These are phyloP conservation scores for Zeus faber DNA, from an alignment of 2,113 vertebrate species.

Conservation along the genomic window DNA sequence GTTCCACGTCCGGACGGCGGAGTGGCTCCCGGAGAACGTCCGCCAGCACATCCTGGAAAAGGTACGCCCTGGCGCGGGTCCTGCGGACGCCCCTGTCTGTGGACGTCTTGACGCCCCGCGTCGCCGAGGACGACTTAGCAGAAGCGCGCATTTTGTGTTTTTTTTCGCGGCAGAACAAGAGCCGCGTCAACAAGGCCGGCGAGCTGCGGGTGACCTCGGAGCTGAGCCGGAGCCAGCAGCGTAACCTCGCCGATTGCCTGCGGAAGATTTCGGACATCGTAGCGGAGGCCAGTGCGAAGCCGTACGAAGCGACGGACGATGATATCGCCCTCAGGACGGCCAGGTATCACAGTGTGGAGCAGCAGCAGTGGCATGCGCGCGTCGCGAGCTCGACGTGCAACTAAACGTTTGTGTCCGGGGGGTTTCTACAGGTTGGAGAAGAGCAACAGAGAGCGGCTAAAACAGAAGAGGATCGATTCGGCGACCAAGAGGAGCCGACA, in stretches of 20 bases:
- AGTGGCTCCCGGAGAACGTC: slow-evolving; percentile 87
- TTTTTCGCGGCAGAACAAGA: slow-evolving; percentile 76
- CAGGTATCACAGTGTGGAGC: slow-evolving; percentile 69
- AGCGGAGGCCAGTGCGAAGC: slow-evolving; percentile 70
- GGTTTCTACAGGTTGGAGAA: slow-evolving; percentile 66
- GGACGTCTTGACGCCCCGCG: neutral
- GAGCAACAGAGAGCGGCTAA: slow-evolving; percentile 62
- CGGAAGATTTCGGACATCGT: slow-evolving; percentile 88
- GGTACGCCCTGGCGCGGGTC: slow-evolving; percentile 59
- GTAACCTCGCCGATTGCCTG: slow-evolving; percentile 85
- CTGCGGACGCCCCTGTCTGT: neutral
- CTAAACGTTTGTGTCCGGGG: neutral
- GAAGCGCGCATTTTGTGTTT: slow-evolving; percentile 1
- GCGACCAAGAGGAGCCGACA: slow-evolving; percentile 61
- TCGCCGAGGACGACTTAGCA: neutral
- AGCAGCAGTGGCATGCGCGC: neutral
- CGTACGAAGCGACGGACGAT: slow-evolving; percentile 74
- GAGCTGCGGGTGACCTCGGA: slow-evolving; percentile 89
- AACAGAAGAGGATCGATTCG: slow-evolving; percentile 68
- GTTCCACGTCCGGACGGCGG: slow-evolving; percentile 87
- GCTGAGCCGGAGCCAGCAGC: slow-evolving; percentile 87
- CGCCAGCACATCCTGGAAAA: slow-evolving; percentile 76
- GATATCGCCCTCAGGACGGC: slow-evolving; percentile 62
- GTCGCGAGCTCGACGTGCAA: neutral
- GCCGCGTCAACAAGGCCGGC: slow-evolving; percentile 84